A percentile compares a stretch with the other conserved stretches of the same genome.
These are phyloP conservation scores for Euplagia quadripunctaria DNA, from an alignment of 2,888 invertebrate species.

Conservation along the genomic window DNA sequence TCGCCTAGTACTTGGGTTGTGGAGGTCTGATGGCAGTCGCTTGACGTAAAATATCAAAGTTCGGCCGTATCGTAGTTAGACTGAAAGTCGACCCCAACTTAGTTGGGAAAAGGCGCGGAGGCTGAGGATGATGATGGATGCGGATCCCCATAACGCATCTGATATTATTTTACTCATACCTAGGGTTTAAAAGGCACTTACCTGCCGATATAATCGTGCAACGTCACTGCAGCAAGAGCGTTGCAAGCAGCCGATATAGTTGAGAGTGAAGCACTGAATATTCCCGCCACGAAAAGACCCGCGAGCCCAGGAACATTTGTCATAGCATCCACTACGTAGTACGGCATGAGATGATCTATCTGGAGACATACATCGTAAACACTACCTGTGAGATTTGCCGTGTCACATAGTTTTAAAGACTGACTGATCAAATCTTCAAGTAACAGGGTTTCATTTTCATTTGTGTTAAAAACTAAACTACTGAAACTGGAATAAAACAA, in stretches of 20 bases:
- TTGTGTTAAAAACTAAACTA: too few species aligned
- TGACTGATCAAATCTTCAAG: not conserved
- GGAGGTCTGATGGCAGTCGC: too few species aligned
- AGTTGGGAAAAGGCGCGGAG: too few species aligned
- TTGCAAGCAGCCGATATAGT: slow-evolving; percentile 97
- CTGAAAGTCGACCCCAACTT: too few species aligned
- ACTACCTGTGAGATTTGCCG: too few species aligned
- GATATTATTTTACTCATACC: not conserved
- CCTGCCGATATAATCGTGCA: slow-evolving; percentile 93
- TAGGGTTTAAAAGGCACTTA: slow-evolving; percentile 34
- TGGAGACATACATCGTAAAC: not conserved
- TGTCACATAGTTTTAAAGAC: not conserved
- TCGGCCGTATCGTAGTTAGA: too few species aligned
- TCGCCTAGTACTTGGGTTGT: too few species aligned
- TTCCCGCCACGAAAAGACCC: slow-evolving; percentile 96
- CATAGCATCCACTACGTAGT: slow-evolving; percentile 93
- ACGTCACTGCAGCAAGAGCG: slow-evolving; percentile 95
- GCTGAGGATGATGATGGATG: too few species aligned
- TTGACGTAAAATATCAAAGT: too few species aligned
- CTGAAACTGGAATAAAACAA: too few species aligned
- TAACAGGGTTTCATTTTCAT: not conserved
- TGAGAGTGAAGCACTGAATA: slow-evolving; percentile 96
- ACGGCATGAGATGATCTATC: slow-evolving; percentile 93
- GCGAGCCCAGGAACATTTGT: slow-evolving; percentile 90
- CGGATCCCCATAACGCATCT: not conserved